A percentile compares a stretch with the other conserved stretches of the same genome.
Evolutionary conservation across 2,113 vertebrate genomes (phyloP).

Genomic region (Prolemur simus): DNA sequence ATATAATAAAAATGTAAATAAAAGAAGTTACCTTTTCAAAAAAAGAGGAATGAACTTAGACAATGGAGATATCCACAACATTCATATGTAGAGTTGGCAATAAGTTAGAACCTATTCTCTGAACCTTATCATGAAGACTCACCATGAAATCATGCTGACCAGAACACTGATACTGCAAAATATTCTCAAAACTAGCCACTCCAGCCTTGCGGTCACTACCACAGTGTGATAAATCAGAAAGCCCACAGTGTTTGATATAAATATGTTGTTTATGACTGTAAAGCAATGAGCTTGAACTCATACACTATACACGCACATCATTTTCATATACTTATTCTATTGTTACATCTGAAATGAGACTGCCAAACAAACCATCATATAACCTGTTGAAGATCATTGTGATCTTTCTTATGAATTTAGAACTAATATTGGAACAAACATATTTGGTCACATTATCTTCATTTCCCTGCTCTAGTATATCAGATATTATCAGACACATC

Average conservation of each 20-base stretch:
- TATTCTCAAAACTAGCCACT: background rate
- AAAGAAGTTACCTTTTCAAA: background rate
- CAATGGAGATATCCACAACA: background rate
- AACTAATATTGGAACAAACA: background rate
- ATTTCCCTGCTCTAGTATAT: background rate
- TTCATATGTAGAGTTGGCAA: background rate
- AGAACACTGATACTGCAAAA: background rate
- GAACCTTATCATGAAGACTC: background rate
- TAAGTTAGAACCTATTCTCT: background rate
- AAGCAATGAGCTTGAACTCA: background rate
- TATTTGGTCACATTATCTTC: background rate
- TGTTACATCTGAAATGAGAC: constrained; percentile 8
- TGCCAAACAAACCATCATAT: background rate
- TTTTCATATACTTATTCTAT: background rate
- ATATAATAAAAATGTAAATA: too few relatives aligned
- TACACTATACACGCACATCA: background rate
- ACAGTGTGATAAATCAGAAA: background rate
- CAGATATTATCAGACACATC: background rate
- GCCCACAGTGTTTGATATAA: background rate
- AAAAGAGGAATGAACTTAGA: background rate
- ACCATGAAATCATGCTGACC: background rate
- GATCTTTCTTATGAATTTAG: too few relatives aligned
- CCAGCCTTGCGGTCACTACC: background rate
- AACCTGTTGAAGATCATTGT: background rate
- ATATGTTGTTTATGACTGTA: background rate